These are phyloP conservation scores for Aspidiotus destructor DNA, from an alignment of 2,888 invertebrate species.

Conservation along the genomic window DNA sequence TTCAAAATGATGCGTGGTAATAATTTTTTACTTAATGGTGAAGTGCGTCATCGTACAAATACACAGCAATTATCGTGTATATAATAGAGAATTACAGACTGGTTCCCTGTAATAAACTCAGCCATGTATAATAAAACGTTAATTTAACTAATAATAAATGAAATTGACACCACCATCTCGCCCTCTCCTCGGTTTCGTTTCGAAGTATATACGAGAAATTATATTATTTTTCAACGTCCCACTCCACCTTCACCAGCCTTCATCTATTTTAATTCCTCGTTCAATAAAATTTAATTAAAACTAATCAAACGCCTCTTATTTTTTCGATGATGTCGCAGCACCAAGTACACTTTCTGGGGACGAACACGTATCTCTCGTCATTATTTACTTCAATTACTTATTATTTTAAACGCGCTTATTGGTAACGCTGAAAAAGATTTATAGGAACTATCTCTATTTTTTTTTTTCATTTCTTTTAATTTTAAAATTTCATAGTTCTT, in stretches of 20 bases:
- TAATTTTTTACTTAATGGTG: constrained; percentile 30
- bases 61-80: constrained; percentile 29
- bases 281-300: constrained; percentile 33
- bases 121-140: constrained; percentile 33
- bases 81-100: constrained; percentile 31
- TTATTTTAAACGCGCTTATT: not conserved
- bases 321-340: constrained; percentile 14
- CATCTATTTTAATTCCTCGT: constrained; percentile 33
- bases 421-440: constrained; percentile 2
- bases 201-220: constrained; percentile 8
- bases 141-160: constrained; percentile 33
- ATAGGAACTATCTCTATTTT: not conserved
- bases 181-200: constrained; percentile 1
- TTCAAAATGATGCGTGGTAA: constrained; percentile 27
- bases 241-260: constrained; percentile 14
- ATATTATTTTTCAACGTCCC: constrained; percentile 29
- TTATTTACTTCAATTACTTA: not conserved
- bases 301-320: constrained; percentile 32
- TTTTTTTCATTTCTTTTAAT: not conserved
- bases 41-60: constrained; percentile 29
- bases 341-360: not conserved
- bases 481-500: no score
- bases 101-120: constrained; percentile 31
- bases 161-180: constrained; percentile 26
- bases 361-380: not conserved